Evolutionary conservation across 2,113 vertebrate genomes (phyloP).

Genomic region (Calyptommatus sinebrachiatus): DNA sequence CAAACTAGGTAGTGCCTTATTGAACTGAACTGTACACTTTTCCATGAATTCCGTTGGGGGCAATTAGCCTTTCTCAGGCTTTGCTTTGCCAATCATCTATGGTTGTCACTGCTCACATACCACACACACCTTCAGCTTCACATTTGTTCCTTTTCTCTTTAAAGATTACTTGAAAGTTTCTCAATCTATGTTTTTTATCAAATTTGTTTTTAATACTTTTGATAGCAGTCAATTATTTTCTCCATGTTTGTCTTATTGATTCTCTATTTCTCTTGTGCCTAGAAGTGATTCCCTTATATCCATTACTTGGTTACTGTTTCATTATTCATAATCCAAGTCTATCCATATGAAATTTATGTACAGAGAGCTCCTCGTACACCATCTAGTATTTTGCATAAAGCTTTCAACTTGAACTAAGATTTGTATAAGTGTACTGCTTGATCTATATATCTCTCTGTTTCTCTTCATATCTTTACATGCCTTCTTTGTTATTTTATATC

Average conservation of each 20-base stretch:
- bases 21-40: neutral
- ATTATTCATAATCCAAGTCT: neutral
- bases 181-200: neutral
- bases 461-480: too few relatives aligned
- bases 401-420: neutral
- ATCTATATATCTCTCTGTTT: too few relatives aligned
- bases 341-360: neutral
- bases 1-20: neutral
- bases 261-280: neutral
- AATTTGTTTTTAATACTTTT: neutral
- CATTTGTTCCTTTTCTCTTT: constrained; percentile 2
- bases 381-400: neutral
- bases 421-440: neutral
- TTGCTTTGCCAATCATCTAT: constrained; percentile 6
- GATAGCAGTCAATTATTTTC: neutral
- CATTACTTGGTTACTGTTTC: neutral
- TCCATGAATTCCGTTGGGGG: constrained; percentile 7
- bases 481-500: too few relatives aligned
- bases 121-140: neutral
- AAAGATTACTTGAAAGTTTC: neutral
- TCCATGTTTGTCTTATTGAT: neutral
- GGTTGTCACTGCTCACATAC: neutral
- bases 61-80: constrained; percentile 26
- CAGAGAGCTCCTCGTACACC: neutral
- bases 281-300: neutral